phyloP scores from a whole-genome alignment of 2,888 invertebrate genomes.

The Cryptocheilus praepositus region DNA sequence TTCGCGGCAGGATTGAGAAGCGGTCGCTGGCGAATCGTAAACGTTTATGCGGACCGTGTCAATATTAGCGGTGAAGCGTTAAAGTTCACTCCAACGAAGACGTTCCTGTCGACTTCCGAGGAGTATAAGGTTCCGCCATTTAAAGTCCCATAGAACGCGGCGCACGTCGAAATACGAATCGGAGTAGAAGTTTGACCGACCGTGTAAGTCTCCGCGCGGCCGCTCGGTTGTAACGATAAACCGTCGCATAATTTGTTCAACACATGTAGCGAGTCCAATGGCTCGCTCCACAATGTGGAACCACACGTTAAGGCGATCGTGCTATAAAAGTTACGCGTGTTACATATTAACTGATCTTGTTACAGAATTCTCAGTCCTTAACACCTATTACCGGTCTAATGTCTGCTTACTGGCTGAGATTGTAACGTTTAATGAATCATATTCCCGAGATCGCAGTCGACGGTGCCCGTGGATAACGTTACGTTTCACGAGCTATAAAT shows the following conservation, averaged over 20 bases:
- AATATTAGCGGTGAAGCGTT: too few relatives aligned
- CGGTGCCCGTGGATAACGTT: not conserved
- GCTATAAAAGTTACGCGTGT: not conserved
- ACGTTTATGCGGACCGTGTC: too few relatives aligned
- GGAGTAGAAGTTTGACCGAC: too few relatives aligned
- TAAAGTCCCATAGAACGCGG: too few relatives aligned
- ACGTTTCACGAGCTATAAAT: not conserved
- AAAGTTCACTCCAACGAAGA: too few relatives aligned
- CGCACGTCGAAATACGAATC: too few relatives aligned
- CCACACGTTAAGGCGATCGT: not conserved
- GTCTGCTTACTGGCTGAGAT: not conserved
- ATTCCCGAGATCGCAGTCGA: not conserved
- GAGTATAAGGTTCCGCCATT: too few relatives aligned
- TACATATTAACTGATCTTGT: not conserved
- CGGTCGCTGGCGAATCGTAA: too few relatives aligned
- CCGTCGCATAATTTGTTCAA: conserved; percentile 6
- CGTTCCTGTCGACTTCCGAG: too few relatives aligned
- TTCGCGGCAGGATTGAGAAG: not conserved
- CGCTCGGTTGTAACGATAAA: not conserved
- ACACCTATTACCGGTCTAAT: not conserved
- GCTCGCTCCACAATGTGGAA: not conserved
- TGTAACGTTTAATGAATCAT: conserved; percentile 8
- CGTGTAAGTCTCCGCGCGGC: too few relatives aligned
- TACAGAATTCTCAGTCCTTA: too few relatives aligned
- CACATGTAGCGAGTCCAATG: not conserved